Percentiles rank a stretch among this genome's conserved stretches.
Evolutionary conservation across 1,140 invertebrate genomes (phyloP).

Genomic region (Argopecten irradians): DNA sequence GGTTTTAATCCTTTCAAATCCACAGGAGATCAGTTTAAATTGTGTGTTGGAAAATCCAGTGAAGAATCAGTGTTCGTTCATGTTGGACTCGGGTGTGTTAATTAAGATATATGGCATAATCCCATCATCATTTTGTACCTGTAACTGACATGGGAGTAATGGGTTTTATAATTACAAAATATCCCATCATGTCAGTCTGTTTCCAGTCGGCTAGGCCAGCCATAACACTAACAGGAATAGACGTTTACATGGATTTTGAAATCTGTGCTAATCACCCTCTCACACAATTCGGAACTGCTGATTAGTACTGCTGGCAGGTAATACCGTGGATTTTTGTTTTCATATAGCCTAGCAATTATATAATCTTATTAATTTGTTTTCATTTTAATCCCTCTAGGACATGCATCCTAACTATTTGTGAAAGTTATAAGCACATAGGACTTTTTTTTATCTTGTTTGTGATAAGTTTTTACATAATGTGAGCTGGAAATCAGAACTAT

Average conservation of each 20-base stretch:
- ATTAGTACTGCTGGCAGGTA: not conserved
- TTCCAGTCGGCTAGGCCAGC: not conserved
- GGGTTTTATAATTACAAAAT: not conserved
- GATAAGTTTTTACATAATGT: too few relatives aligned
- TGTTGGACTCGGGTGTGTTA: not conserved
- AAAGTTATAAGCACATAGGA: not conserved
- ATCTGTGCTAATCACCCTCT: conserved; percentile 9
- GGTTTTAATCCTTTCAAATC: not conserved
- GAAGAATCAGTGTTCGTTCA: not conserved
- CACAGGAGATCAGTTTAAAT: not conserved
- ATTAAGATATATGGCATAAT: not conserved
- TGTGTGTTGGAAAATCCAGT: not conserved
- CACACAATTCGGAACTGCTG: not conserved
- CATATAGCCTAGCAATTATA: conserved; percentile 3
- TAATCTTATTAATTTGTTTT: conserved; percentile 17
- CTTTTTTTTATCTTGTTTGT: too few relatives aligned
- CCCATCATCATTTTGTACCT: not conserved
- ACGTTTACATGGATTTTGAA: not conserved
- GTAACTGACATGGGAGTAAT: not conserved
- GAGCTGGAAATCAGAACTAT: too few relatives aligned
- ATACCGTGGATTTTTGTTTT: not conserved
- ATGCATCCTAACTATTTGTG: not conserved
- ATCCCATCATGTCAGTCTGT: not conserved
- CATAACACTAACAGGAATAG: not conserved
- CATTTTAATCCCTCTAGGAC: not conserved